A percentile compares a stretch with the other conserved stretches of the same genome.
phyloP scores from a whole-genome alignment of 2,113 vertebrate genomes.

The Ageneiosus marmoratus region DNA sequence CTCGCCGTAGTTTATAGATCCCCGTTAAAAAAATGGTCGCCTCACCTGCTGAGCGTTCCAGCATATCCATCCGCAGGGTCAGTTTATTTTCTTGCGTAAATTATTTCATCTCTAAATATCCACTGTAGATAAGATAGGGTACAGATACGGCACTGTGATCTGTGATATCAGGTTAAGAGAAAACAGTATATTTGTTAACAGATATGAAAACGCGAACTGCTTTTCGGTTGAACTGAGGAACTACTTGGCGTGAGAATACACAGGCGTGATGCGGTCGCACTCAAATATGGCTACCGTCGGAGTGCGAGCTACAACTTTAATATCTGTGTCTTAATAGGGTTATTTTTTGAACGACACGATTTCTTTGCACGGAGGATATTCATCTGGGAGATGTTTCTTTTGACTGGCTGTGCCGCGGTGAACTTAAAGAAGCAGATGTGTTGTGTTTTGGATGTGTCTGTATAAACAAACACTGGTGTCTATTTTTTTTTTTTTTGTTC shows the following conservation, averaged over 20 bases:
- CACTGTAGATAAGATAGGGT: background rate
- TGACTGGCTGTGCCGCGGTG: background rate
- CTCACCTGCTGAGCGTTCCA: conserved; percentile 78
- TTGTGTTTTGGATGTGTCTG: conserved; percentile 16
- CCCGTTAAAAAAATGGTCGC: conserved; percentile 50
- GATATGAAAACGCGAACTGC: background rate
- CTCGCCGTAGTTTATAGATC: conserved; percentile 31
- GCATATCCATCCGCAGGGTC: conserved; percentile 78
- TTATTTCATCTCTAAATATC: background rate
- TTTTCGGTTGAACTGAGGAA: conserved; percentile 27
- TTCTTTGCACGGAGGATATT: background rate
- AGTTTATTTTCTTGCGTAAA: conserved; percentile 57
- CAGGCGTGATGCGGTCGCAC: conserved; percentile 48
- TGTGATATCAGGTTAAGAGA: no score
- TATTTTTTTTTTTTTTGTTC: conserved; percentile 61
- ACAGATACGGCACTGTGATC: no score
- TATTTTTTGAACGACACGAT: background rate
- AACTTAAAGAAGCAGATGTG: background rate
- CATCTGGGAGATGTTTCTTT: background rate
- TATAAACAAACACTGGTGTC: background rate
- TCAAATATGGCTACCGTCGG: conserved; percentile 64
- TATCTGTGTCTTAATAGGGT: conserved; percentile 40
- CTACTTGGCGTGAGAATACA: conserved; percentile 51
- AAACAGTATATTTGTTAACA: background rate
- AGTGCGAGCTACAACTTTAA: conserved; percentile 61